Percentiles rank a stretch among this genome's conserved stretches.
Evolutionary conservation across 2,888 invertebrate genomes (phyloP).

Genomic region (Drosophila fulvimacula): DNA sequence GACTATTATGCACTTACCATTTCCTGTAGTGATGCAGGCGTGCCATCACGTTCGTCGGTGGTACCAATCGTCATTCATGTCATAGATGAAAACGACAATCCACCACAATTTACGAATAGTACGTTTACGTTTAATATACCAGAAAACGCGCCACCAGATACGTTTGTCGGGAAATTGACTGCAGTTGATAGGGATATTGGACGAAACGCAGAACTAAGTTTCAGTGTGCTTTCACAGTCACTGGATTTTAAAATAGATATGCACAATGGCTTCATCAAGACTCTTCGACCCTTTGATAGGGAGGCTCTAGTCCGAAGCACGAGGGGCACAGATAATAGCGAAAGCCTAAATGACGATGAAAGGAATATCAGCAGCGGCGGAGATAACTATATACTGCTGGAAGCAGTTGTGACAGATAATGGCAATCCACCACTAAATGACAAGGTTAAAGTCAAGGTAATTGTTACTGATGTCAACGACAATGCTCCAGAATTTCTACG

Average conservation of each 20-base stretch:
- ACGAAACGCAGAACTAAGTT: conserved; percentile 95
- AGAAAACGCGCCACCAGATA: conserved; percentile 94
- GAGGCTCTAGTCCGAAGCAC: conserved; percentile 91
- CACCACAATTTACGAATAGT: conserved; percentile 95
- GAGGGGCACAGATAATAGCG: conserved; percentile 38
- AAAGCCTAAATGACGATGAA: conserved; percentile 28
- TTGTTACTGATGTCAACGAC: conserved; percentile 96
- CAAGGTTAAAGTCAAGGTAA: conserved; percentile 94
- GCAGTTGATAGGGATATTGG: conserved; percentile 96
- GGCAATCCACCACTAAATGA: conserved; percentile 91
- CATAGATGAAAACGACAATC: conserved; percentile 98
- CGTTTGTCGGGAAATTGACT: conserved; percentile 95
- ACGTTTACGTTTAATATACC: conserved; percentile 95
- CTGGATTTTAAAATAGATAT: conserved; percentile 95
- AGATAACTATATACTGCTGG: conserved; percentile 92
- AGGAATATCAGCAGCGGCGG: conserved; percentile 86
- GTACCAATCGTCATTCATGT: conserved; percentile 97
- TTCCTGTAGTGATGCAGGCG: conserved; percentile 92
- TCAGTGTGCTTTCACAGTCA: conserved; percentile 90
- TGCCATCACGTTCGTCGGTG: conserved; percentile 91
- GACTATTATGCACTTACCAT: conserved; percentile 96
- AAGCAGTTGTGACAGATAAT: conserved; percentile 94
- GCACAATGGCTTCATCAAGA: conserved; percentile 95
- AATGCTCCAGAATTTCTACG: conserved; percentile 94
- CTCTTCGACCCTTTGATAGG: conserved; percentile 93